Base-by-base conservation (phyloP, 2,113 vertebrate species). In the Vireo altiloquus region DNA sequence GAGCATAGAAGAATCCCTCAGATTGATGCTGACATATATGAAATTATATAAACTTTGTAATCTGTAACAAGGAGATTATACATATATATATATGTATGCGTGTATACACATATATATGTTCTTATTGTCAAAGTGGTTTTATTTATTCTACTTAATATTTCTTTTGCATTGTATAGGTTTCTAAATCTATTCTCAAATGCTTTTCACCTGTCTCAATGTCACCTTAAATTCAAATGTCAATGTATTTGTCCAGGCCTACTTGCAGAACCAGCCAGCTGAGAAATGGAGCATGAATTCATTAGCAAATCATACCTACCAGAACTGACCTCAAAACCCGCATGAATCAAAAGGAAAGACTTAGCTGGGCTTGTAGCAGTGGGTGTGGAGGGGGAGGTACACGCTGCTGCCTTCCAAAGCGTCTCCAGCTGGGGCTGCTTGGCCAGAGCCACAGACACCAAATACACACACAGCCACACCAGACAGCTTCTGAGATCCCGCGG, bases 231-330 rank as follows among this genome's bases (percentile, higher is more conserved):
- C 66, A 80, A 89, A 89, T 82, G 63, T 91, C 90, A 94, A 0
- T 54, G 54, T 69, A 69, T 92, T 89, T 94, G 94, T 92, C 77
- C 53, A 91, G 50, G 89, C 53, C 64, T 74, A 77, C 89, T 80
- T 83, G 56, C 83, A 92, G 94, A 95, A 91, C 39, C 76, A 95
- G 39, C 46, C 94, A 96, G 39, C 63, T 94, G 93, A 88, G 90
- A 93, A 93, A 93, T 79, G 63, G 85, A 95, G 92, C 92, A 93
- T 24, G 52, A 84, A 92, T 94, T 96, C 82, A 83, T 95, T 93
- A 96, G 44, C 39, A 92, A 94, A 63, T 93, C 71, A 54, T 88
- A 90, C 63, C 64, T 87, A 88, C 82, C 76, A 95, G 85, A 94
- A 89, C 60, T 92, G 90, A 95, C 92, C 92, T 92, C 92, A 88